A percentile compares a stretch with the other conserved stretches of the same genome.
These are phyloP conservation scores for Anniella stebbinsi DNA, from an alignment of 2,797 vertebrate species.

Conservation along the genomic window DNA sequence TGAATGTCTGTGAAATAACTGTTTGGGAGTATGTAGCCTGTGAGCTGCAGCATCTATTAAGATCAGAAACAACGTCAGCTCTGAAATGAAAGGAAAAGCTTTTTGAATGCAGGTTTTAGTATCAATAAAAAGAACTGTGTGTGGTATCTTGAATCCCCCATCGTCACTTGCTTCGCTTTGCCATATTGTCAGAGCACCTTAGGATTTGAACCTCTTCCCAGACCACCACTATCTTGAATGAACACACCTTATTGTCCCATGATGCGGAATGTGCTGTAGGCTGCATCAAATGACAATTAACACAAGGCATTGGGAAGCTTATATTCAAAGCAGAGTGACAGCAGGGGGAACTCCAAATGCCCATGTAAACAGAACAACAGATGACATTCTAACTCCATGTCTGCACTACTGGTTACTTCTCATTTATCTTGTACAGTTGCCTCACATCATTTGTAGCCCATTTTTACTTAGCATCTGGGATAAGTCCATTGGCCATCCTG, in stretches of 20 bases:
- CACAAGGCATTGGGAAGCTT: neutral
- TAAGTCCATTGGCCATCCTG: neutral
- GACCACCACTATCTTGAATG: too few relatives aligned
- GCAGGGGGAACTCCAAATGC: neutral
- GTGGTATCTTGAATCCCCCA: neutral
- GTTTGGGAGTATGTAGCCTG: neutral
- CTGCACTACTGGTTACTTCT: neutral
- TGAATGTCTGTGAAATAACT: rapidly evolving
- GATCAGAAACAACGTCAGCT: constrained; percentile 5
- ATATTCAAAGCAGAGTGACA: neutral
- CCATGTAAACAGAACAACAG: neutral
- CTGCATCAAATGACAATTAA: neutral
- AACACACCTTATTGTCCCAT: neutral
- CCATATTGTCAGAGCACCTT: neutral
- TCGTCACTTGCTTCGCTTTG: neutral
- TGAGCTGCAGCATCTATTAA: neutral
- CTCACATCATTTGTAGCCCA: neutral
- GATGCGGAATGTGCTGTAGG: neutral
- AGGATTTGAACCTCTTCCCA: neutral
- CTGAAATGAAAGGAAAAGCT: constrained; percentile 10
- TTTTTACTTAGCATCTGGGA: neutral
- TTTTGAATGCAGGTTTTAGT: neutral
- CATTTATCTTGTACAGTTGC: neutral
- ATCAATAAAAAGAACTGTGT: constrained; percentile 11
- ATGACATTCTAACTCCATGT: neutral